phyloP scores from a whole-genome alignment of 2,113 vertebrate species.

The Ciconia boyciana region DNA sequence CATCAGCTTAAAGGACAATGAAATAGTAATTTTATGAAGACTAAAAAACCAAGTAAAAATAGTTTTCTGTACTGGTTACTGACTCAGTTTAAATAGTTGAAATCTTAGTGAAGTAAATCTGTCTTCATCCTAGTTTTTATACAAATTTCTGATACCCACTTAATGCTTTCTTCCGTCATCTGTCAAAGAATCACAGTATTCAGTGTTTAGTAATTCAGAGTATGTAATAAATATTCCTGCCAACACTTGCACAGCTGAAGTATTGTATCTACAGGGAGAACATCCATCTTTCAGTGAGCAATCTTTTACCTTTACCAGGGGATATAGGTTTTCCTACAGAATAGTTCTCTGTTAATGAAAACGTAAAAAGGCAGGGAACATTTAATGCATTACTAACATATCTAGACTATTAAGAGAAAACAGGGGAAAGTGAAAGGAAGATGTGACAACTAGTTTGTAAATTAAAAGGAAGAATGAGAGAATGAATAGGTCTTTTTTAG shows the following conservation, averaged over 20 bases:
- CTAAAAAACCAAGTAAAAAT: neutral
- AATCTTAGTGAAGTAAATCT: neutral
- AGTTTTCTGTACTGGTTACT: neutral
- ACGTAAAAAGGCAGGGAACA: neutral
- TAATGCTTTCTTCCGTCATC: neutral
- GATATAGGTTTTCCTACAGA: neutral
- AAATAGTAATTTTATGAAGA: neutral
- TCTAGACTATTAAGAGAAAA: neutral
- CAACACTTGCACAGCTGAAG: neutral
- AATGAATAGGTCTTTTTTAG: neutral
- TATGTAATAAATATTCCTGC: neutral
- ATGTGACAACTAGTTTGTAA: neutral
- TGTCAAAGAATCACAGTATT: neutral
- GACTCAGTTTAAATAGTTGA: neutral
- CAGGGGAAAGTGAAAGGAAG: neutral
- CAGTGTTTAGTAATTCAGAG: neutral
- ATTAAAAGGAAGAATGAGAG: neutral
- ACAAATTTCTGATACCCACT: neutral
- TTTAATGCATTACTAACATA: neutral
- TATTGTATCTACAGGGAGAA: neutral
- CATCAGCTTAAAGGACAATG: neutral
- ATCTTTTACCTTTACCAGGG: neutral
- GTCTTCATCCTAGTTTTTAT: neutral
- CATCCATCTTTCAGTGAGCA: neutral
- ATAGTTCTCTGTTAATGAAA: neutral